Conservation (phyloP, 2,113 vertebrate genomes). For the Elanus axillaris region DNA sequence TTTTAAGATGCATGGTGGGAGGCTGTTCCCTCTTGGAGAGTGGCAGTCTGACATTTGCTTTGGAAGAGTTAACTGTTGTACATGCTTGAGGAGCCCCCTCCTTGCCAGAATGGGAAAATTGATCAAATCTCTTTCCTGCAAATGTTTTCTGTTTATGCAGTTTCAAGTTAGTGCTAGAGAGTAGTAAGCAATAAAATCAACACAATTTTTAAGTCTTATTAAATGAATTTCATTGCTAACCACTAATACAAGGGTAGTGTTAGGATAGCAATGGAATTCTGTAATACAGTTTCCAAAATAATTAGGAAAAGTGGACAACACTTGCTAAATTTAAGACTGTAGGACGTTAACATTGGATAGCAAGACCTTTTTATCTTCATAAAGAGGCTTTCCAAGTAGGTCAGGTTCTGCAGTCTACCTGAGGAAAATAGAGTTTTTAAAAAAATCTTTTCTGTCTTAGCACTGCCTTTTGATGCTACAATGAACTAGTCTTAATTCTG, state of each 20-base stretch:
- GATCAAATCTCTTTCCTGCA: background rate
- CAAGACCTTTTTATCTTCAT: background rate
- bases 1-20: background rate
- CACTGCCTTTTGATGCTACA: slow-evolving; percentile 15
- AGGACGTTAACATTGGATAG: background rate
- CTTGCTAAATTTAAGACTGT: background rate
- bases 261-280: background rate
- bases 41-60: background rate
- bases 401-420: background rate
- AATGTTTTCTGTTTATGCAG: background rate
- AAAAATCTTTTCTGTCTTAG: background rate
- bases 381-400: background rate
- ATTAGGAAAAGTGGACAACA: background rate
- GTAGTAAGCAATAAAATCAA: slow-evolving; percentile 21
- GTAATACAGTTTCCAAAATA: background rate
- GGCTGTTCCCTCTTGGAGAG: background rate
- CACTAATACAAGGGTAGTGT: background rate
- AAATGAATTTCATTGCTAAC: background rate
- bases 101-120: background rate
- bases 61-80: background rate
- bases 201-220: background rate
- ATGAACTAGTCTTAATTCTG: background rate
- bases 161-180: background rate
- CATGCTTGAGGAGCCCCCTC: background rate
- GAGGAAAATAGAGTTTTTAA: background rate